Evolutionary conservation across 1,140 invertebrate species (phyloP).

Genomic region (Palaemon carinicauda): DNA sequence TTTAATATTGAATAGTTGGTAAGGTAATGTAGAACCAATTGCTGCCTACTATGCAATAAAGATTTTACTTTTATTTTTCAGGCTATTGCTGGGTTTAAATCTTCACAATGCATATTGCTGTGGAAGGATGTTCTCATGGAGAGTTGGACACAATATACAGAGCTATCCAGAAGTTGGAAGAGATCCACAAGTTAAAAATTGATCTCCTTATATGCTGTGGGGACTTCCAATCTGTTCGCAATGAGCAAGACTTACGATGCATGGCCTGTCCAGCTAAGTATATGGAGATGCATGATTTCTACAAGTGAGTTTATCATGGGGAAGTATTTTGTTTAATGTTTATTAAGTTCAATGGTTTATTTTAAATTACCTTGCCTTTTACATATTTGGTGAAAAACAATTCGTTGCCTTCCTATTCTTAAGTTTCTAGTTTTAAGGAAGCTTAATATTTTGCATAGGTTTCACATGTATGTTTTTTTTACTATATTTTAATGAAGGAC

Average conservation of each 20-base stretch:
- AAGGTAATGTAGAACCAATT: neutral
- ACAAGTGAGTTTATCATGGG: constrained; percentile 77
- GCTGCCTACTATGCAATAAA: neutral
- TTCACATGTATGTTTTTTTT: too few relatives aligned
- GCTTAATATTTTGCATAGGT: too few relatives aligned
- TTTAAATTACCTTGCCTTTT: too few relatives aligned
- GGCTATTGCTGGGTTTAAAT: neutral
- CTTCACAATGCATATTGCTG: constrained; percentile 85
- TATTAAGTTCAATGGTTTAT: too few relatives aligned
- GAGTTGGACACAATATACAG: constrained; percentile 96
- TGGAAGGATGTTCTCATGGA: constrained; percentile 98
- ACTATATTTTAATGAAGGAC: too few relatives aligned
- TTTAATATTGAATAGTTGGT: too few relatives aligned
- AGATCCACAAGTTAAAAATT: constrained; percentile 76
- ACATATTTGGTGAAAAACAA: too few relatives aligned
- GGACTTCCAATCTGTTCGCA: constrained; percentile 86
- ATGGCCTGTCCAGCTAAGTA: constrained; percentile 97
- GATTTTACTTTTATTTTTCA: neutral
- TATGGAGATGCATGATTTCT: constrained; percentile 89
- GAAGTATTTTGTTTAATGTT: neutral
- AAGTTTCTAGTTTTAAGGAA: too few relatives aligned
- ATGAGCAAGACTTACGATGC: constrained; percentile 69
- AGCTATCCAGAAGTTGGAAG: constrained; percentile 77
- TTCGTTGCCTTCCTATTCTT: too few relatives aligned
- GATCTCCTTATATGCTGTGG: constrained; percentile 96